These are phyloP conservation scores for Eupithecia dodoneata DNA, from an alignment of 2,888 invertebrate genomes.

Conservation along the genomic window DNA sequence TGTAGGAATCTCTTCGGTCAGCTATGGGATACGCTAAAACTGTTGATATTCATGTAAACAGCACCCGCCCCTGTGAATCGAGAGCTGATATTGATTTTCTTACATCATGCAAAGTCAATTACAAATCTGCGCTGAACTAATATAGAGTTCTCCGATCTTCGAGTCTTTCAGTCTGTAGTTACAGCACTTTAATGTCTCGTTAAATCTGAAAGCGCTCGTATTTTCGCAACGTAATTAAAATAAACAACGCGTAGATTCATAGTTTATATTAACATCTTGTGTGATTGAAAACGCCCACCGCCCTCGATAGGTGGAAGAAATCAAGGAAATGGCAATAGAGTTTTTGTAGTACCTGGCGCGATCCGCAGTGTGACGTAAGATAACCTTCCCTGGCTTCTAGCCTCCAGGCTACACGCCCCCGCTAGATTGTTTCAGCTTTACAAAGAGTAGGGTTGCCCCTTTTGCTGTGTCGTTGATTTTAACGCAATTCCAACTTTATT, in stretches of 20 bases:
- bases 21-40: conserved; percentile 37
- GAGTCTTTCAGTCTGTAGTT: neutral
- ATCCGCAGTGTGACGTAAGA: conserved; percentile 25
- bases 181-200: neutral
- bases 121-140: neutral
- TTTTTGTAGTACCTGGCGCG: conserved; percentile 9
- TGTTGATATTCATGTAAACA: conserved; percentile 44
- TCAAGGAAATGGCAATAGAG: conserved; percentile 1
- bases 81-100: conserved; percentile 24
- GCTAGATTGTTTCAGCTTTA: conserved; percentile 37
- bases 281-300: conserved; percentile 6
- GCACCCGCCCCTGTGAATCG: conserved; percentile 25
- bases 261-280: neutral
- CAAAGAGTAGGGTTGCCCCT: conserved; percentile 22
- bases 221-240: neutral
- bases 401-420: conserved; percentile 13
- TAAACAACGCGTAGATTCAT: neutral
- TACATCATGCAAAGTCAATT: conserved; percentile 7
- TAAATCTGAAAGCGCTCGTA: neutral
- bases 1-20: conserved; percentile 37
- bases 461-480: neutral
- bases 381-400: conserved; percentile 3
- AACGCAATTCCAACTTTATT: conserved; percentile 9
- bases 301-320: conserved; percentile 7
- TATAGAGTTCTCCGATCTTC: neutral